phyloP scores from a whole-genome alignment of 1,140 invertebrate species.

The Drosophila chauvacae region DNA sequence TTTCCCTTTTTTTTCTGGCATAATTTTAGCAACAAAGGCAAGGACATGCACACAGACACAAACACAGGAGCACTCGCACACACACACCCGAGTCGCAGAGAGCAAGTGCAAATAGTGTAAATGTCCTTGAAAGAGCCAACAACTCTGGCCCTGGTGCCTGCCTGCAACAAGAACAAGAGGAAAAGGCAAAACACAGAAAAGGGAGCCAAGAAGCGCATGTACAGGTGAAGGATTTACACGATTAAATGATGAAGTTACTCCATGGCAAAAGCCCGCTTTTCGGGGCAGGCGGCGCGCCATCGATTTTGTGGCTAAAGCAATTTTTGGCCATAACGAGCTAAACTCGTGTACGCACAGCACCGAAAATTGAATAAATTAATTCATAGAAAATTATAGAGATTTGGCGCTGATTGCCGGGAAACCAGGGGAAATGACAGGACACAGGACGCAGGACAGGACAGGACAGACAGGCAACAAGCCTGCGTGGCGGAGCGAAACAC shows the following conservation, averaged over 20 bases:
- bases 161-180: slow-evolving; percentile 10
- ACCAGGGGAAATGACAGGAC: slow-evolving; percentile 7
- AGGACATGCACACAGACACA: slow-evolving; percentile 54
- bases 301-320: slow-evolving; percentile 19
- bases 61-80: slow-evolving; percentile 2
- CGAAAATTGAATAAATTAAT: slow-evolving; percentile 74
- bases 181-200: neutral
- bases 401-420: slow-evolving; percentile 53
- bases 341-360: slow-evolving; percentile 49
- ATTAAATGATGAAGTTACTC: slow-evolving; percentile 34
- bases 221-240: slow-evolving; percentile 62
- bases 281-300: neutral
- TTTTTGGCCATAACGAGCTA: slow-evolving; percentile 30
- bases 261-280: slow-evolving; percentile 4
- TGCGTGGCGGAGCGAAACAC: slow-evolving; percentile 35
- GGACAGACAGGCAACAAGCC: slow-evolving; percentile 20
- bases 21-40: slow-evolving; percentile 63
- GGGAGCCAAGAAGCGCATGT: slow-evolving; percentile 25
- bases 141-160: slow-evolving; percentile 61
- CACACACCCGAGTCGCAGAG: slow-evolving; percentile 33
- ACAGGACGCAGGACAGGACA: neutral
- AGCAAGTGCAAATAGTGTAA: slow-evolving; percentile 74
- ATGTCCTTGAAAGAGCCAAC: slow-evolving; percentile 78
- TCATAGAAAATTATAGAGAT: slow-evolving; percentile 68
- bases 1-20: slow-evolving; percentile 23